Evolutionary conservation across 2,888 invertebrate genomes (phyloP), one percentile per base, ranked within the genome.

Genomic region (Charanyca ferruginea): DNA sequence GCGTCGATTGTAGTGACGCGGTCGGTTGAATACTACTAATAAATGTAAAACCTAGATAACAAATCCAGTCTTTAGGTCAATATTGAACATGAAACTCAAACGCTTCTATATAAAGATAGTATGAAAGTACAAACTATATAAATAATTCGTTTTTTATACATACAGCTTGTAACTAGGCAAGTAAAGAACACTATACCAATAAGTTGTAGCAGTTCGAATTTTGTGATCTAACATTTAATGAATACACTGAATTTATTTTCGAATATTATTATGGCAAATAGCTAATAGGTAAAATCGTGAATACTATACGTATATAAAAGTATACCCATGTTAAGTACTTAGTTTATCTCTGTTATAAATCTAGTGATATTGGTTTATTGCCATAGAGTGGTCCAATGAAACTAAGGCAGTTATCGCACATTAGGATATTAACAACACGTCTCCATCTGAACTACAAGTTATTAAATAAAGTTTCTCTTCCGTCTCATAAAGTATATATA

Each of bases 401-500:
- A 81, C 72, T 83, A 87, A 87, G 87, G 87, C 88, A 85, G 73
- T 79, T 82, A 85, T 87, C 83, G 79, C 85, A 86, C 62, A 70
- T 69, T 69, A 78, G 80, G 72, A 73, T 25, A 66, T 52, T 4
- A 64, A 51, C 42, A 18, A 70, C 49, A 44, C 52, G 28, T 28
- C 28, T 53, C 51, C 57, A 63, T 16, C 60, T 52, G 60, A 49
- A 66, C 63, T 57, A 58, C 32, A 57, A 67, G 38, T 79, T n/a
- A 62, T 66, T 71, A 79, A 78, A 79, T 71, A 77, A 77, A 68
- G 58, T 69, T 76, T 51, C 45, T 63, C 48, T 54, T 32, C 62
- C 60, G 35, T 67, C 70, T 38, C 51, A 45, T 70, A 55, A 76
- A 68, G 49, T 58, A 81, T 78, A 80, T 75, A 80, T 80, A 78